Conservation (phyloP, 1,140 invertebrate species). For the Agrypnia vestita region DNA sequence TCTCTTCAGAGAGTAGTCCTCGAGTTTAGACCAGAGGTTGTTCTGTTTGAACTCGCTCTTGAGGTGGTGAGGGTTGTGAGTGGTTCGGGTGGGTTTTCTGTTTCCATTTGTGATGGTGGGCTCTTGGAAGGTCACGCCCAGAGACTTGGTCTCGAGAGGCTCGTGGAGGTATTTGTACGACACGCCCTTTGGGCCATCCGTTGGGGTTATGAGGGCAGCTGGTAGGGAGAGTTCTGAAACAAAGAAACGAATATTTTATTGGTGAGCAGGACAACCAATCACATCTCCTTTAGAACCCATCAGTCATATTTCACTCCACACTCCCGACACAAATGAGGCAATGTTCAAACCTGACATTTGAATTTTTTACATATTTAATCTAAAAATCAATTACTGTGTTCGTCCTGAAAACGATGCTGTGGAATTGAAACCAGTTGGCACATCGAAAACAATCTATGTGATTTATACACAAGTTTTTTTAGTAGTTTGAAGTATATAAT, state of each 20-base stretch:
- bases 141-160: not conserved
- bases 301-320: too few species aligned
- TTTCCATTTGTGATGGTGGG: not conserved
- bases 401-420: too few species aligned
- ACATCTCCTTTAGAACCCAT: too few species aligned
- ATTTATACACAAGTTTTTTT: too few species aligned
- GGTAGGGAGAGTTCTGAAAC: conserved; percentile 25
- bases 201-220: conserved; percentile 6
- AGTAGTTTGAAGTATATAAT: too few species aligned
- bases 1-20: conserved; percentile 32
- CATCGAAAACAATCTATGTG: too few species aligned
- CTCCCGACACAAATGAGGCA: too few species aligned
- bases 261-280: too few species aligned
- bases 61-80: not conserved
- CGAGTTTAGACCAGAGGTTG: conserved; percentile 46
- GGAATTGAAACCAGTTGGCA: too few species aligned
- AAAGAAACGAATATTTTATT: not conserved
- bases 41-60: not conserved
- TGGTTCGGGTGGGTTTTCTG: not conserved
- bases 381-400: too few species aligned
- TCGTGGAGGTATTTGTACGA: not conserved
- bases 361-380: too few species aligned
- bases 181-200: conserved; percentile 9
- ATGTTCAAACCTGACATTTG: too few species aligned
- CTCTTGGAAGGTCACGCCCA: not conserved